Percentiles rank a stretch among this genome's conserved stretches.
Evolutionary conservation across 1,140 invertebrate species (phyloP).

Genomic region (Drosophila carrolli): DNA sequence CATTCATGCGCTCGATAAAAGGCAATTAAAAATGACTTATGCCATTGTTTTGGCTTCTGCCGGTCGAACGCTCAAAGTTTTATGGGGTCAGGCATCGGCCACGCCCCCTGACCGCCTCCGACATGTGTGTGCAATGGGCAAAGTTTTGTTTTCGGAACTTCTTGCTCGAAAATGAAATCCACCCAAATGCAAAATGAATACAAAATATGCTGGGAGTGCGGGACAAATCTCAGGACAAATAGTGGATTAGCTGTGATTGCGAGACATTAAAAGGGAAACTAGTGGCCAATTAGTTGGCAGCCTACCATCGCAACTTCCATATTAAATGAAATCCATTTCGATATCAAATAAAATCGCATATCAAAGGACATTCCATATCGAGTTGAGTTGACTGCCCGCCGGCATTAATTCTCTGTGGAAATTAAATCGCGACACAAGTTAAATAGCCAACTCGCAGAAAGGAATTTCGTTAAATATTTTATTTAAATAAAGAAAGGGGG

Average conservation of each 20-base stretch:
- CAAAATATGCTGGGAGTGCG: conserved; percentile 8
- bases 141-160: conserved; percentile 31
- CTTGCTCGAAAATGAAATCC: conserved; percentile 12
- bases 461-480: conserved; percentile 16
- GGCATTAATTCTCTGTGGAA: not conserved
- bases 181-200: conserved; percentile 34
- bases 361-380: not conserved
- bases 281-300: no score
- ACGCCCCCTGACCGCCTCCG: conserved; percentile 4
- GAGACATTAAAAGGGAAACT: not conserved
- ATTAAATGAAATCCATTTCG: not conserved
- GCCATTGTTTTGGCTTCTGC: conserved; percentile 48
- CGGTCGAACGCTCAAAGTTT: conserved; percentile 26
- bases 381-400: not conserved
- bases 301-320: not conserved
- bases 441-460: conserved; percentile 2
- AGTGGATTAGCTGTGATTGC: not conserved
- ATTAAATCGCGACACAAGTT: conserved; percentile 12
- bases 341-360: not conserved
- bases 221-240: conserved; percentile 2
- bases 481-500: not conserved
- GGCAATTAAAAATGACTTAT: conserved; percentile 65
- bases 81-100: conserved; percentile 29
- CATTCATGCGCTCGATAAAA: conserved; percentile 59
- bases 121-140: conserved; percentile 40